Evolutionary conservation across 2,797 vertebrate species (phyloP), one percentile per base, ranked within the genome.

Genomic region (Sebastes minor): DNA sequence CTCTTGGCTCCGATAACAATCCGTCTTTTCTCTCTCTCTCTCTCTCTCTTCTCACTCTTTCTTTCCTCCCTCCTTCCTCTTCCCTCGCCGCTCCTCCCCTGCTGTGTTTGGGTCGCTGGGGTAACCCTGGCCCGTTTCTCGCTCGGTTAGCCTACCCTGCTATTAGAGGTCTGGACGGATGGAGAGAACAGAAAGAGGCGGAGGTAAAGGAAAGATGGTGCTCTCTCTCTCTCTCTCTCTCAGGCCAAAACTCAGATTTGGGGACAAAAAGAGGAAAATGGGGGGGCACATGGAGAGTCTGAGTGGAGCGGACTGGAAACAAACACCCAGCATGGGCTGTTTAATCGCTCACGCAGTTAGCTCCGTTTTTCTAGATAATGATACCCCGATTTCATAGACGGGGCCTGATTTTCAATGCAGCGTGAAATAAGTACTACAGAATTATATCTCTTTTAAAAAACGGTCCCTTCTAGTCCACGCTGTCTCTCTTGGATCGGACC

Each of bases 81-180:
- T 61, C 81, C 14, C 38, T 38, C 66, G 30, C 57, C 33, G 60
- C 69, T 79, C 67, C 87, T 87, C 81, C 80, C 85, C 88, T 78
- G 88, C 93, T 89, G 91, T 86, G 90, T 91, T 84, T 88, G 90
- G 93, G 93, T 94, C 91, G 86, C 92, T 83, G 91, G 82, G 89
- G 93, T 92, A 94, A 94, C 91, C 91, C 90, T 94, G 93, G 93
- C 91, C 93, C 60, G 76, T 67, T 91, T 87, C 86, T 87, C 57
- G 59, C 88, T 93, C 73, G 18, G 90, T 94, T 94, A 89, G 85
- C 89, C 82, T 94, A 96, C 93, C 95, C 95, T 95, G 93, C 93
- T 94, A 96, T 96, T 95, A 95, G 94, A 95, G 93, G 95, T 94
- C 93, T 94, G 90, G 89, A 81, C 8, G 66, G 86, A 90, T 85